These are phyloP conservation scores for Mellivora capensis DNA, from an alignment of 2,113 vertebrate species.

Conservation along the genomic window DNA sequence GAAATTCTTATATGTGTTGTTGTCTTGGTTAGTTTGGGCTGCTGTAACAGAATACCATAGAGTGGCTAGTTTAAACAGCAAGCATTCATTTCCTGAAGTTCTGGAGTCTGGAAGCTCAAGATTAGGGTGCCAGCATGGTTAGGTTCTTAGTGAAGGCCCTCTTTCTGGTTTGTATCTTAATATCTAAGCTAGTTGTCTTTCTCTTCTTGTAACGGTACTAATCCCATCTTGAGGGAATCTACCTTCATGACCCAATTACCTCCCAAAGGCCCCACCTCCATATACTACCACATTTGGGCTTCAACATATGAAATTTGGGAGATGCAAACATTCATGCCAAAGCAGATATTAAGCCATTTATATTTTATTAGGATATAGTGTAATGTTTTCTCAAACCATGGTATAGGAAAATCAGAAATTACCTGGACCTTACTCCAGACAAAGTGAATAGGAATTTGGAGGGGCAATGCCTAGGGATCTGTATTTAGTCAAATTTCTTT, in stretches of 20 bases:
- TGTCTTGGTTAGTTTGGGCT: neutral
- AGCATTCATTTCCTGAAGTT: neutral
- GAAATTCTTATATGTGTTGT: neutral
- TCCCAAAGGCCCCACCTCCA: neutral
- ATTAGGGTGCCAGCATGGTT: too few relatives aligned
- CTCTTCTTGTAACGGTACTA: neutral
- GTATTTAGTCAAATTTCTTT: neutral
- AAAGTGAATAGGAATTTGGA: neutral
- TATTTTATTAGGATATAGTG: neutral
- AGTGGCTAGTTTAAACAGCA: neutral
- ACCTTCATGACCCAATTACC: neutral
- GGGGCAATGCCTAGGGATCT: neutral
- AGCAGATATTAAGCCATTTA: neutral
- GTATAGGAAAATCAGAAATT: neutral
- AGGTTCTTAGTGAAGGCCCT: neutral
- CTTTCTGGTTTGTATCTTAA: neutral
- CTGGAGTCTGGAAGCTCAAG: neutral
- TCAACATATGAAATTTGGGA: neutral
- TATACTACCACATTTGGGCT: neutral
- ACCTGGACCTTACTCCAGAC: neutral
- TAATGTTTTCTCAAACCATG: neutral
- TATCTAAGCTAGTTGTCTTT: neutral
- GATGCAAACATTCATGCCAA: neutral
- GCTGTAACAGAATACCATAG: neutral
- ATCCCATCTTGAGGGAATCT: too few relatives aligned